Evolutionary conservation across 1,140 invertebrate species (phyloP).

Genomic region (Colletes gigas): DNA sequence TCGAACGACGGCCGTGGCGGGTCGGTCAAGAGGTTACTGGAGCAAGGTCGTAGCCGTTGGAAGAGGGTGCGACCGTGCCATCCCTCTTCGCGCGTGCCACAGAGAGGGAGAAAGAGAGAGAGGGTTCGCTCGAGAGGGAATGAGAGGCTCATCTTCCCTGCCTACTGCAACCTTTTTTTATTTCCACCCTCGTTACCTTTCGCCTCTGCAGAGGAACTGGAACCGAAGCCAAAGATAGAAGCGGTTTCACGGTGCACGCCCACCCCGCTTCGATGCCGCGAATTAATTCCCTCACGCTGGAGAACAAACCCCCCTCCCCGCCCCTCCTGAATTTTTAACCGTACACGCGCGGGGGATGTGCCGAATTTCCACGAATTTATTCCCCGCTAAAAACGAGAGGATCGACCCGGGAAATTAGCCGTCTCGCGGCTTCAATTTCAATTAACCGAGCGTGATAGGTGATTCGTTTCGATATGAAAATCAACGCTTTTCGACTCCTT

Average conservation of each 20-base stretch:
- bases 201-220: conserved; percentile 38
- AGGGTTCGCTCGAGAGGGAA: not conserved
- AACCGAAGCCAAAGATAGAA: conserved; percentile 40
- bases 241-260: conserved; percentile 5
- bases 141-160: conserved; percentile 46
- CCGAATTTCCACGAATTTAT: no score
- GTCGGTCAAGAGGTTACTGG: conserved; percentile 73
- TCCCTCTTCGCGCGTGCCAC: conserved; percentile 22
- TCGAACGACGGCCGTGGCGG: conserved; percentile 30
- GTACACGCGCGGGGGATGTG: not conserved
- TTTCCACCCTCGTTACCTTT: conserved; percentile 7
- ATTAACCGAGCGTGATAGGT: no score
- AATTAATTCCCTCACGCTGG: conserved; percentile 28
- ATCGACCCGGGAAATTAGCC: no score
- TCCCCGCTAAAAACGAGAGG: no score
- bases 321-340: not conserved
- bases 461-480: no score
- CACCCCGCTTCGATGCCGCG: not conserved
- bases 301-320: not conserved
- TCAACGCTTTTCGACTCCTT: no score
- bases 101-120: not conserved
- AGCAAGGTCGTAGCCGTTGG: conserved; percentile 67
- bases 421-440: no score
- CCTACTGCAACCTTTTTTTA: conserved; percentile 25
- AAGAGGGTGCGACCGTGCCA: conserved; percentile 39